These are phyloP conservation scores for Clarias magur DNA, from an alignment of 2,113 vertebrate species.

Conservation along the genomic window DNA sequence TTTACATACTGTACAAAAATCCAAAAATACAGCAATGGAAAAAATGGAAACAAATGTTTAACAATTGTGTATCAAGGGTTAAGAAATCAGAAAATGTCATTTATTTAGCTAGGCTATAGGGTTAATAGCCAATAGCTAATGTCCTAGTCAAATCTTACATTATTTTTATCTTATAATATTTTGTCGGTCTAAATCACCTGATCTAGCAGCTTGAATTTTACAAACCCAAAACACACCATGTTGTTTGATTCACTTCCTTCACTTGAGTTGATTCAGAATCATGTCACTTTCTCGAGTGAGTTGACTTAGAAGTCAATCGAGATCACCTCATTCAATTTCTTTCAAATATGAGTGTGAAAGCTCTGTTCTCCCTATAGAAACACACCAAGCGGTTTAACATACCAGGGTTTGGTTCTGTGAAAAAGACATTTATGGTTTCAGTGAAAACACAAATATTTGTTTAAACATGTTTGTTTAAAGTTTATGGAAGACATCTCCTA, in stretches of 20 bases:
- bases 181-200: neutral
- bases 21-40: neutral
- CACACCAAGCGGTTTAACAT: neutral
- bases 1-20: too few species aligned
- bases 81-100: too few species aligned
- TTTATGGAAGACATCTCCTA: neutral
- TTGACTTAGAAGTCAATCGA: neutral
- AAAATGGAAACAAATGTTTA: neutral
- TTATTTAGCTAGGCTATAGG: too few species aligned
- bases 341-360: neutral
- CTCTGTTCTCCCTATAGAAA: neutral
- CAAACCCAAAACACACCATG: neutral
- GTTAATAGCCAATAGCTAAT: too few species aligned
- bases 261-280: neutral
- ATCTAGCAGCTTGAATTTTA: neutral
- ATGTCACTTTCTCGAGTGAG: neutral
- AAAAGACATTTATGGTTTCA: neutral
- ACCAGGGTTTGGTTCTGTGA: neutral
- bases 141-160: neutral
- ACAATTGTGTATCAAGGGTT: neutral
- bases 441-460: neutral
- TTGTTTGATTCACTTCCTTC: neutral
- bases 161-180: neutral
- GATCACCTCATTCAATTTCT: neutral
- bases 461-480: neutral